phyloP scores from a whole-genome alignment of 2,113 vertebrate species.

The Cryptomyrus ogoouensis region DNA sequence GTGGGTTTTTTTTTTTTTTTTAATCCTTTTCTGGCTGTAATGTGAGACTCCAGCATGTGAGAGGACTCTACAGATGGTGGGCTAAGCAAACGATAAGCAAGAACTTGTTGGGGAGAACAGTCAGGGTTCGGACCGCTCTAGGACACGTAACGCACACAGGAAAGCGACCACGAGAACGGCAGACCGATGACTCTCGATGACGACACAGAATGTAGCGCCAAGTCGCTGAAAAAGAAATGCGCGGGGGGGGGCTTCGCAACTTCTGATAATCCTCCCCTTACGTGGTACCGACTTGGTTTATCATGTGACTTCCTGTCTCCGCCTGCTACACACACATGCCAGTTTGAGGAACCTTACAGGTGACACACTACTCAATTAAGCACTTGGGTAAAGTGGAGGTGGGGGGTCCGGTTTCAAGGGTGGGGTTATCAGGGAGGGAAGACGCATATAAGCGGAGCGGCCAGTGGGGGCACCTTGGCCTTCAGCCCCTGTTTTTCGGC shows the following conservation, averaged over 20 bases:
- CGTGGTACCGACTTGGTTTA: background rate
- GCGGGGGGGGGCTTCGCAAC: background rate
- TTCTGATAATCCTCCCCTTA: background rate
- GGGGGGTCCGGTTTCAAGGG: constrained; percentile 72
- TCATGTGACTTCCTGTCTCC: constrained; percentile 19
- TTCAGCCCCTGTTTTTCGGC: constrained; percentile 47
- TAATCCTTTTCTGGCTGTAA: background rate
- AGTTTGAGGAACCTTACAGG: constrained; percentile 49
- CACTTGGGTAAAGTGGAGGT: constrained; percentile 37
- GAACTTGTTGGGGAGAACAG: background rate
- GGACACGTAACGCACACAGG: background rate
- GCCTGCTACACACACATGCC: constrained; percentile 52
- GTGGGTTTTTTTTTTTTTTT: background rate
- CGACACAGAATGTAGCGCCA: background rate
- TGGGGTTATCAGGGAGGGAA: constrained; percentile 67
- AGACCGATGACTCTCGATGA: no score
- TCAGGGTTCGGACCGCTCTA: background rate
- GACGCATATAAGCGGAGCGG: constrained; percentile 32
- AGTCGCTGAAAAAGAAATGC: background rate
- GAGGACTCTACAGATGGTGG: background rate
- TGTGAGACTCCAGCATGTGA: background rate
- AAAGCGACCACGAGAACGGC: background rate
- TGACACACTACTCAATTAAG: constrained; percentile 56
- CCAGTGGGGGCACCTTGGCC: constrained; percentile 35
- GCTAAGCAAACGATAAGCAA: background rate